Evolutionary conservation across 2,888 invertebrate genomes (phyloP).

Genomic region (Hemistola chrysoprasaria): DNA sequence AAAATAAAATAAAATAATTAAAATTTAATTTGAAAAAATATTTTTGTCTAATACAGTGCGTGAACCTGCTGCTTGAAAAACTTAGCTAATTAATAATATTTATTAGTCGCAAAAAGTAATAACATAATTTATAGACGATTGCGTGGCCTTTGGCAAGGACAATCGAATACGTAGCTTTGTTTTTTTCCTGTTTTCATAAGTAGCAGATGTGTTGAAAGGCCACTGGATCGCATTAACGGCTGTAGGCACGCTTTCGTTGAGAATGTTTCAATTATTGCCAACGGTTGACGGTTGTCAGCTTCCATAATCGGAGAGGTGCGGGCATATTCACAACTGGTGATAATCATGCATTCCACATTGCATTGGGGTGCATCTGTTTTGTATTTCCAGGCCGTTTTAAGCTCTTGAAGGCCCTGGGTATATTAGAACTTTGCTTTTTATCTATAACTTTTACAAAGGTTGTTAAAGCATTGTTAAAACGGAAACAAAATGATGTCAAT

Average conservation of each 20-base stretch:
- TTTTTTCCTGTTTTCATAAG: slow-evolving; percentile 57
- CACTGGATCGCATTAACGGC: slow-evolving; percentile 56
- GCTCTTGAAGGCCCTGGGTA: too few species aligned
- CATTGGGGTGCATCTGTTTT: too few species aligned
- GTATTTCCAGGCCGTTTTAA: too few species aligned
- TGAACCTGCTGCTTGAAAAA: too few species aligned
- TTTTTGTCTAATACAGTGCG: too few species aligned
- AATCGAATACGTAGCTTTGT: slow-evolving; percentile 40
- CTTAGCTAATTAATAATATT: too few species aligned
- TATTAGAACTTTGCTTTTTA: too few species aligned
- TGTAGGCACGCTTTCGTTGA: slow-evolving; percentile 40
- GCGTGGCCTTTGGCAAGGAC: slow-evolving; percentile 49
- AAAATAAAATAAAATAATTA: too few species aligned
- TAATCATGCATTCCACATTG: not conserved
- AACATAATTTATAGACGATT: slow-evolving; percentile 39
- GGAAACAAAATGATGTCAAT: too few species aligned
- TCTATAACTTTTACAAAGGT: too few species aligned
- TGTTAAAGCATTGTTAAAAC: too few species aligned
- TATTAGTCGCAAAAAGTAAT: slow-evolving; percentile 37
- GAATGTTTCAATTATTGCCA: slow-evolving; percentile 62
- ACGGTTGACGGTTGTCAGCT: slow-evolving; percentile 12
- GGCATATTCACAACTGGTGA: slow-evolving; percentile 4
- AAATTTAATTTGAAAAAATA: too few species aligned
- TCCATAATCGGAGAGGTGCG: slow-evolving; percentile 8
- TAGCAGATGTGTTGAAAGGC: slow-evolving; percentile 69